A percentile compares a stretch with the other conserved stretches of the same genome.
phyloP scores from a whole-genome alignment of 2,113 vertebrate species.

The Mohoua ochrocephala region DNA sequence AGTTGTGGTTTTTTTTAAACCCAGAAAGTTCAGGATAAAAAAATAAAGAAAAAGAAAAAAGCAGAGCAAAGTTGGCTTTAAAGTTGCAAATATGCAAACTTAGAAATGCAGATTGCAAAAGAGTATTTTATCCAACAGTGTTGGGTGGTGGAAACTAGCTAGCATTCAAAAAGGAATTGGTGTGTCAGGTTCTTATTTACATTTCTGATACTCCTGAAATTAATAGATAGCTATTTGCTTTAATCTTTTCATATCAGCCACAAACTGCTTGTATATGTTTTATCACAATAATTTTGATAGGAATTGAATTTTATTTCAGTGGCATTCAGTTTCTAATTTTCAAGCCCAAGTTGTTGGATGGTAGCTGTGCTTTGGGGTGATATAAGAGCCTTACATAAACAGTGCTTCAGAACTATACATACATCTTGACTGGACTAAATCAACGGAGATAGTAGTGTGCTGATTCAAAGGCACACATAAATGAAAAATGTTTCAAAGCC shows the following conservation, averaged over 20 bases:
- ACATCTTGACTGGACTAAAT: constrained; percentile 53
- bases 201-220: constrained; percentile 70
- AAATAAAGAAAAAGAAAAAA: constrained; percentile 1
- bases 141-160: background rate
- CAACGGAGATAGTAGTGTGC: constrained; percentile 31
- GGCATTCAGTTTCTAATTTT: constrained; percentile 43
- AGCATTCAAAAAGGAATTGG: constrained; percentile 9
- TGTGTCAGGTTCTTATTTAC: constrained; percentile 63
- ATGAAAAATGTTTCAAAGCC: constrained; percentile 66
- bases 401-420: constrained; percentile 47
- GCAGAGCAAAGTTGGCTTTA: background rate
- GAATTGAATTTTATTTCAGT: constrained; percentile 23
- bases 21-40: constrained; percentile 18
- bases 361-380: constrained; percentile 47
- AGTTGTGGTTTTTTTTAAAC: background rate
- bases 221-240: constrained; percentile 70
- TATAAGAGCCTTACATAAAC: constrained; percentile 34
- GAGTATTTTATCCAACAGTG: background rate
- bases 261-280: constrained; percentile 50
- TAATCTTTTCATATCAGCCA: constrained; percentile 63
- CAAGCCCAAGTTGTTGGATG: constrained; percentile 13
- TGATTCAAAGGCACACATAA: constrained; percentile 66
- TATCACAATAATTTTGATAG: constrained; percentile 42
- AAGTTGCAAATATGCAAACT: background rate
- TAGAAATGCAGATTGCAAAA: constrained; percentile 35